These are phyloP conservation scores for Clepsis dumicolana DNA, from an alignment of 2,888 invertebrate species.

Conservation along the genomic window DNA sequence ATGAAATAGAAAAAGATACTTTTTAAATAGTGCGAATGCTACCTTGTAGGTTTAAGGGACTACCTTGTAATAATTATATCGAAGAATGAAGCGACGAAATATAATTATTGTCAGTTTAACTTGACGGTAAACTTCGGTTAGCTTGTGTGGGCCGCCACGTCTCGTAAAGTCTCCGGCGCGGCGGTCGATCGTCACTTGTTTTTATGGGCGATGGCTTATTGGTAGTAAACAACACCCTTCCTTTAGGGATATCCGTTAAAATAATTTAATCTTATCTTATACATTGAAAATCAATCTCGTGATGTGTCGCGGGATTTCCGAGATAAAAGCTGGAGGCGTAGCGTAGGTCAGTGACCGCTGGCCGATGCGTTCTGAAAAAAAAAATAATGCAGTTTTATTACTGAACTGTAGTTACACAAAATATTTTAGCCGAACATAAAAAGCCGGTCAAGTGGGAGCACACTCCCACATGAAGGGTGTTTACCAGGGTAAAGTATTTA, in stretches of 20 bases:
- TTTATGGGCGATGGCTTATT: conserved; percentile 62
- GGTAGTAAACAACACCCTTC: conserved; percentile 59
- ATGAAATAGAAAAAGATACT: no score
- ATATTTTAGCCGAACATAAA: no score
- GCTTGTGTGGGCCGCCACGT: conserved; percentile 37
- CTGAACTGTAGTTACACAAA: no score
- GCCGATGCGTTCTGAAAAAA: background rate
- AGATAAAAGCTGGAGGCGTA: conserved; percentile 15
- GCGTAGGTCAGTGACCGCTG: background rate
- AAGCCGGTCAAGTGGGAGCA: no score
- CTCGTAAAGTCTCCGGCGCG: conserved; percentile 62
- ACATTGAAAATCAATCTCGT: conserved; percentile 41
- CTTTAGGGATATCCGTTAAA: conserved; percentile 43
- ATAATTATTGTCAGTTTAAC: conserved; percentile 30
- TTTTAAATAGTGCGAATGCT: no score
- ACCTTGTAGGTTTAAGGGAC: no score
- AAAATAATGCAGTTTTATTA: background rate
- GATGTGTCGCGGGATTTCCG: conserved; percentile 19
- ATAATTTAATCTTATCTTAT: conserved; percentile 38
- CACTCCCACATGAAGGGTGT: no score
- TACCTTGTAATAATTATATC: no score
- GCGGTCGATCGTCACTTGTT: conserved; percentile 63
- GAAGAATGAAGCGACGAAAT: no score
- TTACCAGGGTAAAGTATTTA: no score
- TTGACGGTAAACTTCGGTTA: conserved; percentile 26